Conservation (phyloP, 2,888 invertebrate genomes). For the Leptura quadrifasciata region DNA sequence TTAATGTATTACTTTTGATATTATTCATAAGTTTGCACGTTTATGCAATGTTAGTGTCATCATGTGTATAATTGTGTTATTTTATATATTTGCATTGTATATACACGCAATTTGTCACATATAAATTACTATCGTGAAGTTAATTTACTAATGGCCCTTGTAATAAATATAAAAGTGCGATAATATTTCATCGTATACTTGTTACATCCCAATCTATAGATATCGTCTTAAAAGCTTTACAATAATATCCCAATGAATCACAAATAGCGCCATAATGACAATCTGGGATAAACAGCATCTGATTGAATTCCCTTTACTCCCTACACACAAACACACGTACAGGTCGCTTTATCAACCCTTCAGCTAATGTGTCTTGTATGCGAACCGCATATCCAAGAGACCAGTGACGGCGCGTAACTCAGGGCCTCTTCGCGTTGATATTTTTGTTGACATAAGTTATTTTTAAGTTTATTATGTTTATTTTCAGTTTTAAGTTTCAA, state of each 20-base stretch:
- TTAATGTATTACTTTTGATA: too few species aligned
- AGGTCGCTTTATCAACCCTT: slow-evolving; percentile 63
- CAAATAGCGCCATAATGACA: slow-evolving; percentile 68
- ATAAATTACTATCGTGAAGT: slow-evolving; percentile 10
- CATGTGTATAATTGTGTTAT: not conserved
- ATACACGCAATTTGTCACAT: not conserved
- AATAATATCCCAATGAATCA: slow-evolving; percentile 67
- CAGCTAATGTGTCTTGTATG: slow-evolving; percentile 44
- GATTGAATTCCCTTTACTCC: slow-evolving; percentile 66
- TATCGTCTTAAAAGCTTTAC: slow-evolving; percentile 51
- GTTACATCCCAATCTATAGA: slow-evolving; percentile 27
- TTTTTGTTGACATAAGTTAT: not conserved
- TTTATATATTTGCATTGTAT: not conserved
- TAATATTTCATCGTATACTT: slow-evolving; percentile 12
- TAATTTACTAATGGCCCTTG: slow-evolving; percentile 35
- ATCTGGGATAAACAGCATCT: slow-evolving; percentile 69
- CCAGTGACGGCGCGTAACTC: slow-evolving; percentile 13
- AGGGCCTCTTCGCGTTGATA: not conserved
- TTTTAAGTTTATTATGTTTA: too few species aligned
- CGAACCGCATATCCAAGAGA: slow-evolving; percentile 38
- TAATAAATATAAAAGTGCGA: slow-evolving; percentile 27
- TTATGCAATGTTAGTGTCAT: not conserved
- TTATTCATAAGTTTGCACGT: not conserved
- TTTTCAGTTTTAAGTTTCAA: too few species aligned
- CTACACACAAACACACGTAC: slow-evolving; percentile 57